Percentiles rank a stretch among this genome's conserved stretches.
These are phyloP conservation scores for Cydia strobilella DNA, from an alignment of 1,140 invertebrate species.

Conservation along the genomic window DNA sequence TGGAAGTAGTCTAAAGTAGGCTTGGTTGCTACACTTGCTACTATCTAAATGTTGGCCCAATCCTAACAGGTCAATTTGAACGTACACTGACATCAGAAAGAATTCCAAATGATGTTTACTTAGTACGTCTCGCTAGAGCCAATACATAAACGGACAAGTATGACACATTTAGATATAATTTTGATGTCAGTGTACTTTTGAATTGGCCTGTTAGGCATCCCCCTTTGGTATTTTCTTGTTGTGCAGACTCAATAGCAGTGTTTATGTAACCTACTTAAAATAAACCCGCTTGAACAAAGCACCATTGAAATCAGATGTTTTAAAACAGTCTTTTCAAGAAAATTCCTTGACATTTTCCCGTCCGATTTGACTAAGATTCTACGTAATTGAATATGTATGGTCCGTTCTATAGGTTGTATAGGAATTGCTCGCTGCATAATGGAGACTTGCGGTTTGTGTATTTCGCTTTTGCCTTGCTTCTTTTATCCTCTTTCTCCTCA, in stretches of 20 bases:
- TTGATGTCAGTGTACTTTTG: no score
- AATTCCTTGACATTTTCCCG: slow-evolving; percentile 11
- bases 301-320: background rate
- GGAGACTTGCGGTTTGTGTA: background rate
- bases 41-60: no score
- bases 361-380: slow-evolving; percentile 2
- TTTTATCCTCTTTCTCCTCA: background rate
- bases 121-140: no score
- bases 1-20: no score
- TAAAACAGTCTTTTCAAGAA: background rate
- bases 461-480: background rate
- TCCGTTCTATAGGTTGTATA: background rate
- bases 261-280: background rate
- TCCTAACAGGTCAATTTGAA: no score
- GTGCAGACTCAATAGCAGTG: background rate
- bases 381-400: slow-evolving; percentile 16
- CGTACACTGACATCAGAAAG: no score
- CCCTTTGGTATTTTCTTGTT: background rate
- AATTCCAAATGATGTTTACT: no score
- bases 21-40: no score
- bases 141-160: no score
- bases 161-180: no score
- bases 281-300: background rate
- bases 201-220: no score
- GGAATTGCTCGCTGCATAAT: background rate